Conservation (phyloP, 1,140 invertebrate genomes). For the Anadara kagoshimensis region DNA sequence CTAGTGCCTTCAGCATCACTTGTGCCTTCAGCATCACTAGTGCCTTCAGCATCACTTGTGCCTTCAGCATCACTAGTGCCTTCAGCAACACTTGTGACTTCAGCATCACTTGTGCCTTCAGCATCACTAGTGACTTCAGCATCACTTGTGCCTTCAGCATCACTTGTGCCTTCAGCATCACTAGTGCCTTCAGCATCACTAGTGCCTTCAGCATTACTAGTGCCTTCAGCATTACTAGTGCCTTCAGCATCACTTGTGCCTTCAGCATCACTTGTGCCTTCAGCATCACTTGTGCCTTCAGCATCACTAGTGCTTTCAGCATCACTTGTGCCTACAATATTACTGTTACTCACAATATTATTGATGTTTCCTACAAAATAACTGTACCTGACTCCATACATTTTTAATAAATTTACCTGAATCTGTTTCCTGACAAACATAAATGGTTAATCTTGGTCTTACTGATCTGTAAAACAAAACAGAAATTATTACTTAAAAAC, state of each 20-base stretch:
- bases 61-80: too few species aligned
- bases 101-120: too few species aligned
- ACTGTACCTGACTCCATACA: not conserved
- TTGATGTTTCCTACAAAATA: not conserved
- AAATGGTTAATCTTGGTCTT: conserved; percentile 85
- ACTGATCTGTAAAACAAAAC: conserved; percentile 78
- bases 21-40: too few species aligned
- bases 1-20: too few species aligned
- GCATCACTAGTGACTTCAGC: too few species aligned
- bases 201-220: too few species aligned
- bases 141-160: too few species aligned
- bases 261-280: not conserved
- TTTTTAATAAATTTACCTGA: conserved; percentile 55
- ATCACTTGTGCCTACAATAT: not conserved
- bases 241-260: not conserved
- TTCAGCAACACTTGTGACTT: too few species aligned
- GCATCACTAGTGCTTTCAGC: not conserved
- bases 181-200: too few species aligned
- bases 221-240: too few species aligned
- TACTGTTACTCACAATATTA: not conserved
- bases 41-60: too few species aligned
- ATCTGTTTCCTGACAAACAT: conserved; percentile 81
- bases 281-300: not conserved
- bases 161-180: too few species aligned
- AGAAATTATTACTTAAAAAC: not conserved